Base-by-base conservation (phyloP, 2,888 invertebrate genomes). In the Oxyteleia sp. region DNA sequence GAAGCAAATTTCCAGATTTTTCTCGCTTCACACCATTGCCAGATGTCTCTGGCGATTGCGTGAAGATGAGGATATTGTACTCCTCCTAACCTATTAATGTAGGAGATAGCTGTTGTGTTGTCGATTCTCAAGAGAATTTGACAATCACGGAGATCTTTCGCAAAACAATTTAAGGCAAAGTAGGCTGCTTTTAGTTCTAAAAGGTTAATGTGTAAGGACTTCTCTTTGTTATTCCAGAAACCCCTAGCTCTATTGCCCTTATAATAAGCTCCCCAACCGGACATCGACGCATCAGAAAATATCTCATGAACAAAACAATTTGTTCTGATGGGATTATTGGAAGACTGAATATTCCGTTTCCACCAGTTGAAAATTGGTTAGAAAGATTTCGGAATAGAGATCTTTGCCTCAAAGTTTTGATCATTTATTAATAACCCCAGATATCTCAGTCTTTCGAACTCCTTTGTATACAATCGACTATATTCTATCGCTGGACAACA, bases 151-250 rank as follows among this genome's bases (percentile, higher is more conserved):
- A 32, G 32, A 32, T 66, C 51, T 18, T 45, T 29, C 3, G 51
- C 66, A 7, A 51, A 66, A 66, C 32, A 16, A 15, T 49, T 35
- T 35, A 66, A 18, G 10, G 35, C 66, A 23, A 66, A 49, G n/a
- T 43, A 35, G 10, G 26, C 63, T 2, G 63, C 47, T 11, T 15
- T 8, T 3, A 64, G 32, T 47, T 64, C 63, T 7, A 64, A 16
- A 51, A 15, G 26, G 35, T 71, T 71, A n/a, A 71, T 71, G n/a
- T 71, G 55, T 8, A 13, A 55, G 11, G 41, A 26, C 15, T 71
- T 20, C 15, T 55, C 59, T 10, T 20, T 16, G 1, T 4, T 4
- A 13, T 16, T 18, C 71, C 71, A 71, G 11, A 68, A 47, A 23
- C 71, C 47, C 5, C 32, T 15, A 29, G 23, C 20, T 11, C 18